phyloP scores from a whole-genome alignment of 2,113 vertebrate species.

The Benitochromis conjunctus region DNA sequence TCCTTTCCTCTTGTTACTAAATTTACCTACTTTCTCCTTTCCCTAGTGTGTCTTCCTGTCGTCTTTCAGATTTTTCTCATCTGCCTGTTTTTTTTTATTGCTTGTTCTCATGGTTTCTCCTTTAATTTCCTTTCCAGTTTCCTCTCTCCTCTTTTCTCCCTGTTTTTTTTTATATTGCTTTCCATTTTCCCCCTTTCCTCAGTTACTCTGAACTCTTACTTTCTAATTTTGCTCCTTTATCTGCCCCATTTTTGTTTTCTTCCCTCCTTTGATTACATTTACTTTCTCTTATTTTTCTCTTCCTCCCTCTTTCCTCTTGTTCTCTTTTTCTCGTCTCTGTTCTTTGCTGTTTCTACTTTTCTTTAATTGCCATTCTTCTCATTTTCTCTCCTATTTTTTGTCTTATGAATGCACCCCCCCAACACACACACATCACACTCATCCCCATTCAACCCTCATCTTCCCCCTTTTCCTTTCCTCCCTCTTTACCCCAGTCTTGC shows the following conservation, averaged over 20 bases:
- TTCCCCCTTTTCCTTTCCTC: neutral
- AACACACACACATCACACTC: neutral
- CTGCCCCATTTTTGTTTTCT: neutral
- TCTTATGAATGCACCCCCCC: neutral
- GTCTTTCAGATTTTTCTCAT: neutral
- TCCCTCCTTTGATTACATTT: neutral
- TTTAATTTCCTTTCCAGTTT: neutral
- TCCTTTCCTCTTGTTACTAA: neutral
- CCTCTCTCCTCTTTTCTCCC: neutral
- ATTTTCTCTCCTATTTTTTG: neutral
- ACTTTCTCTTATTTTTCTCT: neutral
- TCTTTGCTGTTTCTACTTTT: neutral
- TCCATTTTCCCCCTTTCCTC: neutral
- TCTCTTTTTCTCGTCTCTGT: neutral
- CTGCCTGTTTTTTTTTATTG: neutral
- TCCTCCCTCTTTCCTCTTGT: neutral
- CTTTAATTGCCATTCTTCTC: neutral
- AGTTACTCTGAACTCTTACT: neutral
- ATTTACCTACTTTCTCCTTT: neutral
- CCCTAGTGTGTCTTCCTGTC: neutral
- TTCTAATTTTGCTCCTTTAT: neutral
- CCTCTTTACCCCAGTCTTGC: neutral
- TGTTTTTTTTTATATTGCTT: neutral
- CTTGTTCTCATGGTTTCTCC: neutral
- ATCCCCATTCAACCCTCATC: neutral